These are phyloP conservation scores for Saguinus imperator DNA, from an alignment of 2,113 vertebrate species.

Conservation along the genomic window DNA sequence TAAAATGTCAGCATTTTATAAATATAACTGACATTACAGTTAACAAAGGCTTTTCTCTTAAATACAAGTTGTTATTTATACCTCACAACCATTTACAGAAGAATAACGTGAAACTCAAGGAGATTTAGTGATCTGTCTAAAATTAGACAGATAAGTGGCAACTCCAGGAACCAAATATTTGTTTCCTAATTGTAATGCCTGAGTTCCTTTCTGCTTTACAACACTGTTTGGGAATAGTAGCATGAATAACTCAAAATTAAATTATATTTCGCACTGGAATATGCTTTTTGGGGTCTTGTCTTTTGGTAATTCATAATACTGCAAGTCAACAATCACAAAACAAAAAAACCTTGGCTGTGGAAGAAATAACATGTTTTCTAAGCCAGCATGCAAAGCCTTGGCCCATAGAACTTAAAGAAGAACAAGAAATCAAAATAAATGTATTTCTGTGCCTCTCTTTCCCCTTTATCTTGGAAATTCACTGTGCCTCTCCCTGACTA, in stretches of 20 bases:
- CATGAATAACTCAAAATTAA: constrained; percentile 38
- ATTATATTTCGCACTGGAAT: constrained; percentile 1
- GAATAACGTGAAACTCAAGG: constrained; percentile 34
- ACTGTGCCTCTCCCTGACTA: background rate
- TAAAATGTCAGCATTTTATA: constrained; percentile 48
- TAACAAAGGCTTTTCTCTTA: constrained; percentile 34
- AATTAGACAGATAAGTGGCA: background rate
- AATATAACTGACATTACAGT: constrained; percentile 25
- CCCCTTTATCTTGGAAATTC: background rate
- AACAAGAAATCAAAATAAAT: constrained; percentile 3
- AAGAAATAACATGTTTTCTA: constrained; percentile 24
- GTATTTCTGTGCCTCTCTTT: background rate
- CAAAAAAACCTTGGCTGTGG: constrained; percentile 16
- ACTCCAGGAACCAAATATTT: constrained; percentile 24
- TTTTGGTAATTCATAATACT: constrained; percentile 40
- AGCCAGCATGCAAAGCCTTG: background rate
- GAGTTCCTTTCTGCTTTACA: constrained; percentile 24
- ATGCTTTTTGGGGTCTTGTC: background rate
- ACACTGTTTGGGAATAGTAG: background rate
- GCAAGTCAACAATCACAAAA: constrained; percentile 50
- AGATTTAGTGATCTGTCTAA: constrained; percentile 37
- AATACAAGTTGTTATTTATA: background rate
- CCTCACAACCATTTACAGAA: constrained; percentile 48
- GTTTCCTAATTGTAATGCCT: constrained; percentile 34
- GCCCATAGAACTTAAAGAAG: background rate